Percentiles rank a stretch among this genome's conserved stretches.
Evolutionary conservation across 37 sponge, comb jelly and placozoan genomes (phyloP).

Genomic region (Chondrosia reniformis): DNA sequence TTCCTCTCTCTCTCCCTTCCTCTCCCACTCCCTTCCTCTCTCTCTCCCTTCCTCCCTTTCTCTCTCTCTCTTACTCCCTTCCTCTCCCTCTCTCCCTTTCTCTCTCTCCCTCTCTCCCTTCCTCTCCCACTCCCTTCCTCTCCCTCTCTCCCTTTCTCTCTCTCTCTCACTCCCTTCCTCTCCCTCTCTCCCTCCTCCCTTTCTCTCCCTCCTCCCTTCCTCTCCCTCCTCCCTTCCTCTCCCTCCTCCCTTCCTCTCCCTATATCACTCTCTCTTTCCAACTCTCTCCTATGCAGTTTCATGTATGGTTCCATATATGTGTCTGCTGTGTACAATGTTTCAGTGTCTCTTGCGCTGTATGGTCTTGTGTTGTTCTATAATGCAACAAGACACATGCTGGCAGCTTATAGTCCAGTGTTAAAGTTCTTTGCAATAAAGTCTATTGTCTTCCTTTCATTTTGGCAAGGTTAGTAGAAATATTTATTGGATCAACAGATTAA

Average conservation of each 20-base stretch:
- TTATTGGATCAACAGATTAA: too few species aligned
- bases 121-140: too few species aligned
- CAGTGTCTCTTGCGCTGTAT: conserved; percentile 89
- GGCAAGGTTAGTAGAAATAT: conserved; percentile 98
- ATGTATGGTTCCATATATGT: conserved; percentile 85
- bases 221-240: not conserved
- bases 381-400: conserved; percentile 76
- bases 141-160: too few species aligned
- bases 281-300: conserved; percentile 40
- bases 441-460: conserved; percentile 91
- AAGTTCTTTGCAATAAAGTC: conserved; percentile 95
- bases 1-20: not conserved
- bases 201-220: not conserved
- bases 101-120: not conserved
- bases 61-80: not conserved
- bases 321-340: conserved; percentile 87
- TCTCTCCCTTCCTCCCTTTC: not conserved
- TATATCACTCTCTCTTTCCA: not conserved
- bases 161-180: too few species aligned
- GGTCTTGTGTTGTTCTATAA: conserved; percentile 92
- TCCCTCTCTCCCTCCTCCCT: not conserved
- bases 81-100: not conserved
- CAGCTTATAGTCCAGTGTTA: conserved; percentile 82
- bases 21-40: too few species aligned
- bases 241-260: not conserved